These are phyloP conservation scores for Chymomyza amoena DNA, from an alignment of 2,888 invertebrate genomes.

Conservation along the genomic window DNA sequence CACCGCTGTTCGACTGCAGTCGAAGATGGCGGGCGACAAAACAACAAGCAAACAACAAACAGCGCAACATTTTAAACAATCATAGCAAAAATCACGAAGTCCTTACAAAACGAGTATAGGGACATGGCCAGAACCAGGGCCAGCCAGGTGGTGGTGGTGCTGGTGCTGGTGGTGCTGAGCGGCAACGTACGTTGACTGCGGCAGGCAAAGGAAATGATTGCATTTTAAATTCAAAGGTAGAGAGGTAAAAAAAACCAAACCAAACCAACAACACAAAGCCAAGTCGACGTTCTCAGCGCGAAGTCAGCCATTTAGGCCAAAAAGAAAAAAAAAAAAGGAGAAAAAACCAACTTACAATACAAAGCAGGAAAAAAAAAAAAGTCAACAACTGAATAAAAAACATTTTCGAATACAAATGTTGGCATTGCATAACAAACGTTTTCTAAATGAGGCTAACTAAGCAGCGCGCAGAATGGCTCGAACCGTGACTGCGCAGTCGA, in stretches of 20 bases:
- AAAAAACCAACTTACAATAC: slow-evolving; percentile 8
- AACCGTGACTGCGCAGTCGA: slow-evolving; percentile 5
- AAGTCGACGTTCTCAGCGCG: slow-evolving; percentile 28
- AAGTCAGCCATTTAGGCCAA: slow-evolving; percentile 66
- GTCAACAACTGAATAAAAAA: slow-evolving; percentile 70
- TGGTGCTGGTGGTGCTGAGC: neutral
- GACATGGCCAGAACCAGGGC: neutral
- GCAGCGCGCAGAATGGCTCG: slow-evolving; percentile 37
- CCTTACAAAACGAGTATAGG: slow-evolving; percentile 41
- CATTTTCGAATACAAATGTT: slow-evolving; percentile 76
- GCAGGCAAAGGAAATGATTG: slow-evolving; percentile 74
- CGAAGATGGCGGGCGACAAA: neutral
- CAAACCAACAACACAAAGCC: slow-evolving; percentile 64
- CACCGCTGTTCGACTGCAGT: neutral
- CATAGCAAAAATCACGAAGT: slow-evolving; percentile 71
- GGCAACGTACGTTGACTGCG: neutral
- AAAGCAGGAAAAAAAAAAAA: slow-evolving; percentile 32
- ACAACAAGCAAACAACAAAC: neutral
- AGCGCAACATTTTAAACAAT: slow-evolving; percentile 57
- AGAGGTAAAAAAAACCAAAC: slow-evolving; percentile 54
- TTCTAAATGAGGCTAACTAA: slow-evolving; percentile 74
- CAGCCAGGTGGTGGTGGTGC: slow-evolving; percentile 3
- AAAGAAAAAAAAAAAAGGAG: slow-evolving; percentile 37
- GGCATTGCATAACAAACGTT: slow-evolving; percentile 76
- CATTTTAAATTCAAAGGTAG: slow-evolving; percentile 75